phyloP scores from a whole-genome alignment of 2,888 invertebrate species.

The Phytoseiulus persimilis region DNA sequence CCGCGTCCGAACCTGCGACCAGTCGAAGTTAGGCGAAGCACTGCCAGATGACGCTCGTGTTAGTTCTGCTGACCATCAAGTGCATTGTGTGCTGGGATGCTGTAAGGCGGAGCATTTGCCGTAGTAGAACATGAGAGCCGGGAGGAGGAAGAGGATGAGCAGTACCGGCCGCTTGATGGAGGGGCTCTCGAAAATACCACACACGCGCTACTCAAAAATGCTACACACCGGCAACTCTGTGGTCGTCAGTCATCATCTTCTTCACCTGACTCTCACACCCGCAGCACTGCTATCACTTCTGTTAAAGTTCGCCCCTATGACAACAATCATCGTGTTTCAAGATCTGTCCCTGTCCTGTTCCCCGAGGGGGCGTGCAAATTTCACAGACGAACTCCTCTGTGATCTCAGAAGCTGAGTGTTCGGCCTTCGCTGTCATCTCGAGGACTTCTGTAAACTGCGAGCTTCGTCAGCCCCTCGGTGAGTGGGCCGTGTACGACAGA shows the following conservation, averaged over 20 bases:
- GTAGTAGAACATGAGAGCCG: background rate
- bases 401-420: too few relatives aligned
- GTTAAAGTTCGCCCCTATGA: background rate
- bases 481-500: too few relatives aligned
- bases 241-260: background rate
- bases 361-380: background rate
- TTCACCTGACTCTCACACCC: background rate
- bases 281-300: too few relatives aligned
- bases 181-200: background rate
- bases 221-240: background rate
- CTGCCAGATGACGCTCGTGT: constrained; percentile 5
- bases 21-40: background rate
- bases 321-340: background rate
- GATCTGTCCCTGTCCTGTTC: background rate
- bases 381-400: too few relatives aligned
- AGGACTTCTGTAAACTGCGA: too few relatives aligned
- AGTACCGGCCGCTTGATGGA: background rate
- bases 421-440: too few relatives aligned
- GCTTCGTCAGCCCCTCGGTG: too few relatives aligned
- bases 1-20: background rate
- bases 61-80: background rate
- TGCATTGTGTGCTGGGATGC: background rate
- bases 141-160: background rate
- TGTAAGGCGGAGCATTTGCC: background rate
- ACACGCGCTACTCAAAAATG: background rate